These are phyloP conservation scores for Drosophila lacertosa DNA, from an alignment of 1,140 invertebrate genomes.

Conservation along the genomic window DNA sequence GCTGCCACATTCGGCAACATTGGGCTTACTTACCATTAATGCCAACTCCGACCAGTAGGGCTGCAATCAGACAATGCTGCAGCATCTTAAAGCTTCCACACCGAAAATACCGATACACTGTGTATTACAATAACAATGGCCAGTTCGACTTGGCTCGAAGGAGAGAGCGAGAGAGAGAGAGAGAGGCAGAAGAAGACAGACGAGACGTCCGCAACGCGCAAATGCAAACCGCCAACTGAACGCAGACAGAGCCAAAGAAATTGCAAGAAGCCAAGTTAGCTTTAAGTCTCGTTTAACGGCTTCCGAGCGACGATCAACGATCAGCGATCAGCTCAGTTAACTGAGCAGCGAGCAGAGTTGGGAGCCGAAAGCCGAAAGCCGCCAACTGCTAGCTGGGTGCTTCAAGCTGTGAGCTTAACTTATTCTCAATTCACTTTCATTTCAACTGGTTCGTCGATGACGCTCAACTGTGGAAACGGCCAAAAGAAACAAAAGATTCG, in stretches of 20 bases:
- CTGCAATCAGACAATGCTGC: constrained; percentile 57
- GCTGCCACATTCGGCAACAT: neutral
- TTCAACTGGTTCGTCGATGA: constrained; percentile 58
- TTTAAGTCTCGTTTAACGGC: constrained; percentile 29
- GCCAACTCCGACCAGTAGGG: constrained; percentile 50
- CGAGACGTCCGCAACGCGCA: constrained; percentile 72
- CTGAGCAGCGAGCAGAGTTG: neutral
- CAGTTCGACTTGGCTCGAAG: neutral
- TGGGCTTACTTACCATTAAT: constrained; percentile 57
- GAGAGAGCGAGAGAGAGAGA: constrained; percentile 15
- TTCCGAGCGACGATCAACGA: constrained; percentile 18
- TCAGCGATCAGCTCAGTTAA: constrained; percentile 3
- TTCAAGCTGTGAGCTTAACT: constrained; percentile 4
- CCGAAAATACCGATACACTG: constrained; percentile 10
- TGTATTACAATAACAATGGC: constrained; percentile 13
- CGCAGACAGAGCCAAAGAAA: constrained; percentile 61
- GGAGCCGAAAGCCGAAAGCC: neutral
- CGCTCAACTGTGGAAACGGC: constrained; percentile 4
- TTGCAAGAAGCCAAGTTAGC: constrained; percentile 72
- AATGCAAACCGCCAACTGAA: constrained; percentile 81
- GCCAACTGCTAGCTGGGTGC: neutral
- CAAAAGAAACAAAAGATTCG: neutral
- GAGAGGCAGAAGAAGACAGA: constrained; percentile 36
- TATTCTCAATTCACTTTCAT: constrained; percentile 74
- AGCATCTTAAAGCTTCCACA: constrained; percentile 56